Percentiles rank a stretch among this genome's conserved stretches.
phyloP scores from a whole-genome alignment of 1,140 invertebrate species.

The Ostrea edulis region DNA sequence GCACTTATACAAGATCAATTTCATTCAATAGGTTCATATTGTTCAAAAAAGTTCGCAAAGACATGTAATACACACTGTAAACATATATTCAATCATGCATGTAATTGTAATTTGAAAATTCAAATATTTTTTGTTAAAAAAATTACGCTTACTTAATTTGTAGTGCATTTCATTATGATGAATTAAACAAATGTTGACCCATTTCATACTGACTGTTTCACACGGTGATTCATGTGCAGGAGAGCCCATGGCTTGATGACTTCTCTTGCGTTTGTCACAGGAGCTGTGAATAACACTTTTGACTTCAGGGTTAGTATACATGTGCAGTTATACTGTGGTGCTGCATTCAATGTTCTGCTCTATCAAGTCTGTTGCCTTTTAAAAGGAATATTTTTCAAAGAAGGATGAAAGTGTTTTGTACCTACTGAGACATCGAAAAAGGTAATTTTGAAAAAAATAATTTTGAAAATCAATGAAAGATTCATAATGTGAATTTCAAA shows the following conservation, averaged over 20 bases:
- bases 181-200: conserved; percentile 5
- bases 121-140: background rate
- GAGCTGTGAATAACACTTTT: background rate
- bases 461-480: background rate
- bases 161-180: background rate
- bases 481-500: too few species aligned
- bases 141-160: background rate
- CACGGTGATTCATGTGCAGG: conserved; percentile 18
- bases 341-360: background rate
- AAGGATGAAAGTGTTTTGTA: background rate
- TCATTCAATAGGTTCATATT: background rate
- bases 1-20: background rate
- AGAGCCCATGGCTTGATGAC: background rate
- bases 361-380: background rate
- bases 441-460: background rate
- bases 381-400: background rate
- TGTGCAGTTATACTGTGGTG: background rate
- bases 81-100: background rate
- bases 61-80: background rate
- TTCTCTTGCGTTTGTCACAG: background rate
- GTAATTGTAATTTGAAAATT: background rate
- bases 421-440: background rate
- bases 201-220: conserved; percentile 3
- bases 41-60: background rate
- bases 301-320: background rate